Evolutionary conservation across 2,113 vertebrate species (phyloP).

Genomic region (Mionectes macconnelli): DNA sequence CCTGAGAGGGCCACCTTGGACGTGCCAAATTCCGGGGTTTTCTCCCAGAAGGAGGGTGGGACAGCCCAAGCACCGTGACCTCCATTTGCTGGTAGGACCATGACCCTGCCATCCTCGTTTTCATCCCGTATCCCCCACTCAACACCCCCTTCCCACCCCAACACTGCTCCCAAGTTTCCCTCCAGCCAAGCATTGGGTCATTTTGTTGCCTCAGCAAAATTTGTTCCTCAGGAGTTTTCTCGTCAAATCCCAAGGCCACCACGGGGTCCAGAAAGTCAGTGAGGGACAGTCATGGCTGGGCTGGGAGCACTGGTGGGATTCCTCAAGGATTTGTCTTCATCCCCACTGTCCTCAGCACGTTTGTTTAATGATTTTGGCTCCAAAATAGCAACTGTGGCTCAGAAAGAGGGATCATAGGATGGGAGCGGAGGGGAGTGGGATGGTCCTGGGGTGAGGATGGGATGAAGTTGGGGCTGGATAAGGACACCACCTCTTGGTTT

Average conservation of each 20-base stretch:
- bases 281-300: neutral
- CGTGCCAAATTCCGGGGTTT: neutral
- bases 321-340: neutral
- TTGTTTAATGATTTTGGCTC: neutral
- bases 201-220: neutral
- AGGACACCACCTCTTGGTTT: neutral
- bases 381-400: neutral
- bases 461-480: neutral
- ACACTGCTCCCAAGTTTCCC: rapidly evolving
- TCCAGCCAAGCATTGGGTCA: rapidly evolving
- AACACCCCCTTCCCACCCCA: neutral
- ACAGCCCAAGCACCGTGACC: neutral
- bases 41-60: neutral
- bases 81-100: neutral
- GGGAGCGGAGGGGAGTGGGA: neutral
- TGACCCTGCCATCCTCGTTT: neutral
- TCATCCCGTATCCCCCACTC: neutral
- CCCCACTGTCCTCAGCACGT: neutral
- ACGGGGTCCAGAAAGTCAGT: neutral
- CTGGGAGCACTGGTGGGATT: neutral
- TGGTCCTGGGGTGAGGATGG: neutral
- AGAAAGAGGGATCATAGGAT: neutral
- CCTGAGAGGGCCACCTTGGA: neutral
- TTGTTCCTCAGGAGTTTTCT: neutral
- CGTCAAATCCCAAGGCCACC: neutral